Base-by-base conservation (phyloP, 2,888 invertebrate species). In the Drosophila meridionalis region DNA sequence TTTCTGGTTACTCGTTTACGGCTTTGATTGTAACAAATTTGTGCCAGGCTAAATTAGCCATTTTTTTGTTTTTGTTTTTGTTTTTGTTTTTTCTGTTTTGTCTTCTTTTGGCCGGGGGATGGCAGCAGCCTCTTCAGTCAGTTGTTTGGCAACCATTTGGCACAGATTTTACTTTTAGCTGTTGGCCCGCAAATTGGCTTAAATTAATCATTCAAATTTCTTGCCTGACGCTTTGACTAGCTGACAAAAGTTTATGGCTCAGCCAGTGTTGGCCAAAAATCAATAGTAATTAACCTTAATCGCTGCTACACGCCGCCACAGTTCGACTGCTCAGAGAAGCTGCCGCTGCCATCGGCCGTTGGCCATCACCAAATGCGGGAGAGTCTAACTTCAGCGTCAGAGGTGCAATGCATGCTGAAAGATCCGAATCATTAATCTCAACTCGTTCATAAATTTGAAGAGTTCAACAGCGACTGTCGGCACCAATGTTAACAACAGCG, bases 261-360 rank as follows among this genome's bases (percentile, higher is more conserved):
- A 67, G 42, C 64, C 58, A 59, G 73, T 56, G 69, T 69, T 77
- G 64, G 55, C 42, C 78, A 84, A 83, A 84, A 84, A 86, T 84
- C 84, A 84, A 84, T 84, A 84, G 87, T 84, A 87, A 87, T 85
- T 85, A 85, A 85, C 85, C 85, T 69, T 83, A 85, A 85, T 85
- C 85, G 85, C 71, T 53, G 47, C 28, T 53, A 62, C 58, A 38
- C 55, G 56, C 47, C 55, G 63, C 57, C 42, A 34, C 48, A 40
- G 48, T 36, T 40, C 9, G 32, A 11, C 56, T 38, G 14, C 72
- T 53, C 55, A 20, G 30, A 59, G 64, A 67, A 68, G 76, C 78
- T 77, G 70, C 55, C 67, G 76, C 78, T 77, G 70, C 55, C 67
- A 65, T 14, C 12, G 42, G 56, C 40, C 66, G 59, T 63, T 72